Evolutionary conservation across 2,888 invertebrate genomes (phyloP).

Genomic region (Eupithecia pulchellata): DNA sequence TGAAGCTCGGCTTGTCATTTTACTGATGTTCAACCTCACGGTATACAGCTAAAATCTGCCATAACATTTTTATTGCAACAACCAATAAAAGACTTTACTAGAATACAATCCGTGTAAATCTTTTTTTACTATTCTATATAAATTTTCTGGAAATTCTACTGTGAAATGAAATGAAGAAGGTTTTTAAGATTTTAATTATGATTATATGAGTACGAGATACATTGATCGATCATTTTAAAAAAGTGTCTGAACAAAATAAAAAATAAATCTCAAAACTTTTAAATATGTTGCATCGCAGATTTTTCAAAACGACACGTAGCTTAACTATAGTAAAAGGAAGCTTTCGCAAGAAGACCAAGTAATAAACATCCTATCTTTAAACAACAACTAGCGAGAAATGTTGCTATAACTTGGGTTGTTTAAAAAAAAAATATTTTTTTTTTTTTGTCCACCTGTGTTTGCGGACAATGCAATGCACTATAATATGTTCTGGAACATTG

Average conservation of each 20-base stretch:
- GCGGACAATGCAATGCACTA: too few relatives aligned
- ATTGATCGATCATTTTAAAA: neutral
- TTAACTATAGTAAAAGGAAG: constrained; percentile 2
- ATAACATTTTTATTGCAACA: constrained; percentile 79
- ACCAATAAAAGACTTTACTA: constrained; percentile 66
- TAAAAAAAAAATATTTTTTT: too few relatives aligned
- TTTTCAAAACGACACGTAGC: neutral
- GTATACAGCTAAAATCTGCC: constrained; percentile 67
- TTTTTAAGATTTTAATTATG: neutral
- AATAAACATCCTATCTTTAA: constrained; percentile 34
- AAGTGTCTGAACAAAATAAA: too few relatives aligned
- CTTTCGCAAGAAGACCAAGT: neutral
- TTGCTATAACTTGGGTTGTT: too few relatives aligned
- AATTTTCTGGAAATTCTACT: constrained; percentile 9
- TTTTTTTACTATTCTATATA: constrained; percentile 53
- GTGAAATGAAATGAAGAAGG: neutral
- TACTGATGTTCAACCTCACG: constrained; percentile 67
- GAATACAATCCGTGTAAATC: constrained; percentile 60
- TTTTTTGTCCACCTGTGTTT: too few relatives aligned
- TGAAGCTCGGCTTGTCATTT: constrained; percentile 75
- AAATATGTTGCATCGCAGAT: neutral
- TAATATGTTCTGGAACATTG: too few relatives aligned
- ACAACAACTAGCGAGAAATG: neutral
- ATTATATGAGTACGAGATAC: neutral
- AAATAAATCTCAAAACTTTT: neutral